phyloP scores from a whole-genome alignment of 2,888 invertebrate species.

The Drosophila barbarae region DNA sequence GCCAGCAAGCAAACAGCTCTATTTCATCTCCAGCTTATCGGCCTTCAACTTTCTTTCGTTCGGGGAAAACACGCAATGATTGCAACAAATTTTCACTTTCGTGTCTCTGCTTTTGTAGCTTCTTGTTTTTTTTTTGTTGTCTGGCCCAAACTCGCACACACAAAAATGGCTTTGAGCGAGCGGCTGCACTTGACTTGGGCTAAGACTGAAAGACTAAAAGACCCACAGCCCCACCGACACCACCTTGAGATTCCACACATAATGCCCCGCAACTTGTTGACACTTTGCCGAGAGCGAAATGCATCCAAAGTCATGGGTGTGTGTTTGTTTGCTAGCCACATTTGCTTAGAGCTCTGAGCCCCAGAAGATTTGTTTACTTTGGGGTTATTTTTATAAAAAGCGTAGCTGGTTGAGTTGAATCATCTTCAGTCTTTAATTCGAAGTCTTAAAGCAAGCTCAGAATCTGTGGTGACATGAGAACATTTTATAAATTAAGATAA shows the following conservation, averaged over 20 bases:
- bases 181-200: constrained; percentile 60
- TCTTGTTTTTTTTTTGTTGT: constrained; percentile 32
- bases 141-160: constrained; percentile 34
- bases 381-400: constrained; percentile 17
- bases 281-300: constrained; percentile 43
- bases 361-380: constrained; percentile 47
- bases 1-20: constrained; percentile 6
- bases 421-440: background rate
- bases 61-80: constrained; percentile 38
- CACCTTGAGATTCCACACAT: constrained; percentile 40
- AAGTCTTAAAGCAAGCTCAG: background rate
- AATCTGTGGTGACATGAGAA: background rate
- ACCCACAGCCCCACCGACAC: constrained; percentile 15
- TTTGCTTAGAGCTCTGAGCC: background rate
- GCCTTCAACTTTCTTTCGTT: constrained; percentile 45
- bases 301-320: constrained; percentile 29
- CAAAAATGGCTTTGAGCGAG: constrained; percentile 35
- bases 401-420: background rate
- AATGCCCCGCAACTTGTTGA: constrained; percentile 45
- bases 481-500: too few species aligned
- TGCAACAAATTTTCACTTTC: constrained; percentile 59
- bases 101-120: constrained; percentile 27
- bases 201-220: constrained; percentile 36
- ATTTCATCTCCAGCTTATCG: constrained; percentile 13
- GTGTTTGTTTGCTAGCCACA: constrained; percentile 6